phyloP scores from a whole-genome alignment of 2,888 invertebrate species.

The Reticulitermes lucifugus region DNA sequence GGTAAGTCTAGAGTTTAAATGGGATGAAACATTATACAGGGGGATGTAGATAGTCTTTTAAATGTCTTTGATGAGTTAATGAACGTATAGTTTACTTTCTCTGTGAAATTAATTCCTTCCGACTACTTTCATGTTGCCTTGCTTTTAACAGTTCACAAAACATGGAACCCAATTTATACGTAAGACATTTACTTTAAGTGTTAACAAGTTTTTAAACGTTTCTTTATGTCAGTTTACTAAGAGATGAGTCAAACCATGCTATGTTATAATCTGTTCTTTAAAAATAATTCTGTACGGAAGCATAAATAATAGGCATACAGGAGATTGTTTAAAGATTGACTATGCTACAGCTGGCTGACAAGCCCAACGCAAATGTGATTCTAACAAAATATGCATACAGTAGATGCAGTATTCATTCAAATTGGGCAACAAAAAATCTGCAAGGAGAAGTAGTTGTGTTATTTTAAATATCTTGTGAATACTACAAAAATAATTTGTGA shows the following conservation, averaged over 20 bases:
- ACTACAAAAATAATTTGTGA: slow-evolving; percentile 42
- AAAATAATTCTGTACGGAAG: slow-evolving; percentile 39
- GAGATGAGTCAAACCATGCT: slow-evolving; percentile 36
- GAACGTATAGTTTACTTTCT: background rate
- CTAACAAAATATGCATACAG: slow-evolving; percentile 50
- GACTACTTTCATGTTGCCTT: slow-evolving; percentile 10
- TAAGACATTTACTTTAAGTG: slow-evolving; percentile 19
- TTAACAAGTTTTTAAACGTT: slow-evolving; percentile 39
- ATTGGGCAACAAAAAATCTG: slow-evolving; percentile 46
- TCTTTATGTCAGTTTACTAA: slow-evolving; percentile 41
- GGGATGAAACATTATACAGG: slow-evolving; percentile 1
- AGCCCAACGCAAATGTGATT: slow-evolving; percentile 49
- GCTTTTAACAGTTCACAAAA: slow-evolving; percentile 29
- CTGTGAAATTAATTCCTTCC: background rate
- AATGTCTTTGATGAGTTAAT: background rate
- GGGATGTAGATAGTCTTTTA: background rate
- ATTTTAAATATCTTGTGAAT: slow-evolving; percentile 36
- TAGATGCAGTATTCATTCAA: slow-evolving; percentile 53
- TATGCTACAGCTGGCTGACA: slow-evolving; percentile 50
- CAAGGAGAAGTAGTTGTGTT: slow-evolving; percentile 49
- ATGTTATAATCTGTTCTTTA: slow-evolving; percentile 37
- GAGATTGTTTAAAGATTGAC: slow-evolving; percentile 33
- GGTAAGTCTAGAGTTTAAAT: background rate
- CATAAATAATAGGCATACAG: slow-evolving; percentile 51
- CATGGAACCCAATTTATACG: slow-evolving; percentile 20